Evolutionary conservation across 1,140 invertebrate genomes (phyloP).

Genomic region (Myzus persicae): DNA sequence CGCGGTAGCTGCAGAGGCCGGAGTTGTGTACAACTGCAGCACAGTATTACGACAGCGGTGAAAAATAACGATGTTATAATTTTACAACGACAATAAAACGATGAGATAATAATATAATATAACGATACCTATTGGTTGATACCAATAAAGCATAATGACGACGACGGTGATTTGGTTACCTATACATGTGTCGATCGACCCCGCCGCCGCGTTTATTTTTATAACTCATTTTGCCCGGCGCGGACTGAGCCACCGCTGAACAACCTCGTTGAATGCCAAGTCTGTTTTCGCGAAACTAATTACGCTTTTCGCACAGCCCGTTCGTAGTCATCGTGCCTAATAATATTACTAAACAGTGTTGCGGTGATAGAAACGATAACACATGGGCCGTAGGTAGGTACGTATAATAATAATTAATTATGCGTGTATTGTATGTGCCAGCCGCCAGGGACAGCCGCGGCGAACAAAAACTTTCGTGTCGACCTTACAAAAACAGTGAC

Average conservation of each 20-base stretch:
- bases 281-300: neutral
- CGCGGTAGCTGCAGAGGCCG: neutral
- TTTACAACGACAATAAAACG: too few relatives aligned
- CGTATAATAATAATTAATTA: neutral
- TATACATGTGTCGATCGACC: neutral
- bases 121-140: neutral
- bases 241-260: neutral
- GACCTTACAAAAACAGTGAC: neutral
- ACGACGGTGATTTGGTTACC: neutral
- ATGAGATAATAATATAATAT: neutral
- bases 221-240: neutral
- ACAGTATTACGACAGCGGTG: too few relatives aligned
- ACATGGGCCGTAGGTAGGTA: neutral
- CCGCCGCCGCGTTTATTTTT: neutral
- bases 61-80: too few relatives aligned
- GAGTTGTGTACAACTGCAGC: too few relatives aligned
- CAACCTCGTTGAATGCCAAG: constrained; percentile 24
- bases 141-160: neutral
- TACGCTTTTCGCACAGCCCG: neutral
- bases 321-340: neutral
- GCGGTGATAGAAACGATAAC: neutral
- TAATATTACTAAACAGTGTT: neutral
- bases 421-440: neutral
- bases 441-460: neutral
- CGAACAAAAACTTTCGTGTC: neutral